Evolutionary conservation across 2,113 vertebrate species (phyloP), one percentile per base, ranked within the genome.

Genomic region (Catharus fuscescens): DNA sequence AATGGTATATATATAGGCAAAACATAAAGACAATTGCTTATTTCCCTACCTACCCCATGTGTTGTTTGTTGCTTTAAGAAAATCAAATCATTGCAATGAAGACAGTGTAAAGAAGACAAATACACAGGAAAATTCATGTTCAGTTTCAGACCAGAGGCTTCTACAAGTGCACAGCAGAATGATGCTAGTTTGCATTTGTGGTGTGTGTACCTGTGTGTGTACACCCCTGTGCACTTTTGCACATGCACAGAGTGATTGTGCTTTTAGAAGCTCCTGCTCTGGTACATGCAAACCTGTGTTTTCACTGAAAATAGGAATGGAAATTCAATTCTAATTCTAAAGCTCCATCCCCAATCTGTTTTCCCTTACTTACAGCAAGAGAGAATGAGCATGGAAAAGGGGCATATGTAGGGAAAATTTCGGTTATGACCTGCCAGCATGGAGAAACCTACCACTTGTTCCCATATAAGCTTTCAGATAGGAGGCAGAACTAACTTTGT

Each of bases 1-100:
- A 53, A 88, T 91, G 93, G 74, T 88, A 69, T 90, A 91, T 95
- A 96, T 95, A 91, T 23, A 94, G 93, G 87, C 47, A 86, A 82
- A 91, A 91, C 5, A 0, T 48, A 76, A 90, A 83, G 89, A 85
- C 47, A 85, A 71, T 80, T 64, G 40, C 70, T 91, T 92, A 19
- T 84, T 95, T 97, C 64, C 64, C 86, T 91, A 62, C 77, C 53
- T 60, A 62, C 19, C 21, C 83, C 16, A 8, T 73, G 61, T 80
- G 59, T 32, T 93, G 70, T 80, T 91, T 86, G 44, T 87, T 90
- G 62, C 88, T 78, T 48, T 48, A 69, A 81, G 82, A 60, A 74
- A 85, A 93, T 56, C 29, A 83, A 67, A 77, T 80, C 45, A 53
- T 26, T 61, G 69, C 53, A 87, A 62, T 84, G 34, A 80, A 28